phyloP scores from a whole-genome alignment of 2,113 vertebrate genomes.

The Daphoenositta chrysoptera region DNA sequence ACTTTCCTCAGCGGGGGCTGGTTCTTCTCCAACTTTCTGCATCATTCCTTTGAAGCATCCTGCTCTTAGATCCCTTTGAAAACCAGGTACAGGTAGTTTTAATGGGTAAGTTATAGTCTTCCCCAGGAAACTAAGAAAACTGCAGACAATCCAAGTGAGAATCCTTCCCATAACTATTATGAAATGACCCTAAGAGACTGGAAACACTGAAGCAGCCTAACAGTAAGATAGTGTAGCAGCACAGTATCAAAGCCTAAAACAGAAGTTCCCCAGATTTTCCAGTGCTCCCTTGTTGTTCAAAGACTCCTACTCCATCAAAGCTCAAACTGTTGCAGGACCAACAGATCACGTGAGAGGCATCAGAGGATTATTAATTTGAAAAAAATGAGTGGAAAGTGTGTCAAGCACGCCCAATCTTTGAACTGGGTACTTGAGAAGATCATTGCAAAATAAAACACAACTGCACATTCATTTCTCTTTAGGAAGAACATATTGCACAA shows the following conservation, averaged over 20 bases:
- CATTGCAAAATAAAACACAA: slow-evolving; percentile 58
- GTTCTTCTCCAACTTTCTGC: background rate
- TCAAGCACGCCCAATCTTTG: slow-evolving; percentile 45
- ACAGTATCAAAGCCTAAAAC: slow-evolving; percentile 31
- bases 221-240: background rate
- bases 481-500: slow-evolving; percentile 55
- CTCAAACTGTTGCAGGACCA: slow-evolving; percentile 21
- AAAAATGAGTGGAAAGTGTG: slow-evolving; percentile 48
- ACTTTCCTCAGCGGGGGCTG: background rate
- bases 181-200: background rate
- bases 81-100: background rate
- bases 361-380: slow-evolving; percentile 51
- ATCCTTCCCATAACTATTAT: background rate
- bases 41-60: background rate
- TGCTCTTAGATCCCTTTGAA: background rate
- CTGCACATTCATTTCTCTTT: slow-evolving; percentile 54
- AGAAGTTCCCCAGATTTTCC: slow-evolving; percentile 59
- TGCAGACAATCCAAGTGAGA: background rate
- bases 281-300: slow-evolving; percentile 38
- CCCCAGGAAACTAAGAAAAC: background rate
- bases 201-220: slow-evolving; percentile 10
- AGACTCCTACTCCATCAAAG: slow-evolving; percentile 46
- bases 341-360: slow-evolving; percentile 49
- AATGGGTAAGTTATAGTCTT: background rate
- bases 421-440: slow-evolving; percentile 54